Percentiles rank a stretch among this genome's conserved stretches.
Evolutionary conservation across 2,113 vertebrate genomes (phyloP).

Genomic region (Ivindomyrus marchei): DNA sequence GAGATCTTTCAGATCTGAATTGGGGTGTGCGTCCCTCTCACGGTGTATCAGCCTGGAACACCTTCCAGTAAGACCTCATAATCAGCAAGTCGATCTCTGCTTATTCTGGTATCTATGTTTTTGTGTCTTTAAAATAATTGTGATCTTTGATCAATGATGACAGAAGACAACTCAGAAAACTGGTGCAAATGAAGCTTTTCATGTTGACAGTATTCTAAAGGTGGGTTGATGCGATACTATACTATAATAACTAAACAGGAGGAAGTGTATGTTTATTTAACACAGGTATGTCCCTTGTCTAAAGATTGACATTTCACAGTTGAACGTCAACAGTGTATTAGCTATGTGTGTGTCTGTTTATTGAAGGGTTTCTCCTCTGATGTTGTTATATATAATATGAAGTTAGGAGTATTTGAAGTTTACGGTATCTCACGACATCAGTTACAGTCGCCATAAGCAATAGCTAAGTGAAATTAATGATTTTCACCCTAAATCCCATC

Average conservation of each 20-base stretch:
- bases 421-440: background rate
- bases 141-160: background rate
- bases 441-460: background rate
- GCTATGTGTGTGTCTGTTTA: background rate
- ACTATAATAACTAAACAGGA: background rate
- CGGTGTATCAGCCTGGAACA: slow-evolving; percentile 25
- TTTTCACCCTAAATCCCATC: background rate
- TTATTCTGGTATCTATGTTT: background rate
- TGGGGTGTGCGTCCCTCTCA: slow-evolving; percentile 30
- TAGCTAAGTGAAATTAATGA: background rate
- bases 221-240: background rate
- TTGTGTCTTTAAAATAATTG: background rate
- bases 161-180: background rate
- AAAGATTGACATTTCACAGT: background rate
- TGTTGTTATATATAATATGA: background rate
- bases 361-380: background rate
- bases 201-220: background rate
- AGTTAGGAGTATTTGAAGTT: background rate
- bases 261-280: background rate
- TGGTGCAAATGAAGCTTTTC: background rate
- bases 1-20: slow-evolving; percentile 29
- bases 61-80: background rate
- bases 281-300: background rate
- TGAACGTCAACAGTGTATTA: background rate
- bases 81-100: background rate